Conservation (phyloP, 2,888 invertebrate genomes). For the Amorpha juglandis region DNA sequence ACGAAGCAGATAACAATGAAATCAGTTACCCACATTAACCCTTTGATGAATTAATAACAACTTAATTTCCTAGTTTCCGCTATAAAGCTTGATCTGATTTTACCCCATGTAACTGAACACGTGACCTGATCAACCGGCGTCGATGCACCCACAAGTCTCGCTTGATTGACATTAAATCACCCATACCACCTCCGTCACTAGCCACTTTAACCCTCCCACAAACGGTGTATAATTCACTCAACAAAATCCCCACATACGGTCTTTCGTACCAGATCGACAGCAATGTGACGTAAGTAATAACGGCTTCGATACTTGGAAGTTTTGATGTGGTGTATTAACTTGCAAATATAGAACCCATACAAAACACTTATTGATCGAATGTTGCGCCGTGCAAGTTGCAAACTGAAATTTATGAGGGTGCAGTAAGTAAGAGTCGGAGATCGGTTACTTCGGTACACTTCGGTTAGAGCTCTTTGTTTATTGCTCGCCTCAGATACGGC, state of each 20-base stretch:
- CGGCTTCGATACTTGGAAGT: conserved; percentile 70
- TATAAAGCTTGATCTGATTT: conserved; percentile 60
- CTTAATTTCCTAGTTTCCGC: conserved; percentile 39
- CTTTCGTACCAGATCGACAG: conserved; percentile 33
- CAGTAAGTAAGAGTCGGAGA: conserved; percentile 69
- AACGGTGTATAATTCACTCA: conserved; percentile 40
- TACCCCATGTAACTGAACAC: conserved; percentile 63
- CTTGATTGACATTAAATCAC: conserved; percentile 33
- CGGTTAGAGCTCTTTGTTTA: conserved; percentile 74
- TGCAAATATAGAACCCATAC: conserved; percentile 83
- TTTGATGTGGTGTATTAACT: conserved; percentile 79
- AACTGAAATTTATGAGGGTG: conserved; percentile 81
- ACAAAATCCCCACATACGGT: conserved; percentile 37
- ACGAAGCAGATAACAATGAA: conserved; percentile 25
- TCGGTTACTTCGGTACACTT: conserved; percentile 69
- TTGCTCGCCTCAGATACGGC: conserved; percentile 73
- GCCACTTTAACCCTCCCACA: conserved; percentile 30
- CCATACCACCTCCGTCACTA: conserved; percentile 25
- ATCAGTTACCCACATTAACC: conserved; percentile 27
- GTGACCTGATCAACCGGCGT: conserved; percentile 57
- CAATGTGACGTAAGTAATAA: conserved; percentile 69
- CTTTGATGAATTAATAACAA: conserved; percentile 36
- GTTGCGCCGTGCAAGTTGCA: conserved; percentile 79
- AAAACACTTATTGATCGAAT: conserved; percentile 83
- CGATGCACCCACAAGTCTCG: conserved; percentile 44